These are phyloP conservation scores for Sminthurinus aureus DNA, from an alignment of 2,888 invertebrate species.

Conservation along the genomic window DNA sequence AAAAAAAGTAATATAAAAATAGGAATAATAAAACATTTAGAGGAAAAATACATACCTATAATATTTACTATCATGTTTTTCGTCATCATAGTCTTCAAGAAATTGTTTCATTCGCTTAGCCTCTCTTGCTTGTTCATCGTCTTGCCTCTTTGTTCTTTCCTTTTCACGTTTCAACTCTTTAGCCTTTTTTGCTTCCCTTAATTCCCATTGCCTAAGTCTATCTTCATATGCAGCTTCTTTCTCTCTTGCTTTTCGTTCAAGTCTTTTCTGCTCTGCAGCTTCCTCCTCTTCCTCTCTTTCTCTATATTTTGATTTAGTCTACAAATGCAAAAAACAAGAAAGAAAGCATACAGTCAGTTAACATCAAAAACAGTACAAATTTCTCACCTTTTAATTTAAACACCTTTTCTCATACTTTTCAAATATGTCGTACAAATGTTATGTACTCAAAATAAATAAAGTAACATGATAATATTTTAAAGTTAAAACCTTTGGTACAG, in stretches of 20 bases:
- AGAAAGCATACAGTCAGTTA: too few relatives aligned
- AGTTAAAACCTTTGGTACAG: too few relatives aligned
- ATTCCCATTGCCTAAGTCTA: slow-evolving; percentile 78
- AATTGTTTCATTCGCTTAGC: slow-evolving; percentile 96
- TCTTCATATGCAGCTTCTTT: slow-evolving; percentile 95
- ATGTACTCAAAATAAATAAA: too few relatives aligned
- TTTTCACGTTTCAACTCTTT: slow-evolving; percentile 91
- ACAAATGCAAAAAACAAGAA: too few relatives aligned
- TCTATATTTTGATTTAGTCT: slow-evolving; percentile 61
- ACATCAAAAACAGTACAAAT: too few relatives aligned
- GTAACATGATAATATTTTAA: too few relatives aligned
- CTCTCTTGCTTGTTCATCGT: slow-evolving; percentile 88
- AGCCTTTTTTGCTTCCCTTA: slow-evolving; percentile 84
- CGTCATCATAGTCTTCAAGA: slow-evolving; percentile 98
- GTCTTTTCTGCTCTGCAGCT: slow-evolving; percentile 84
- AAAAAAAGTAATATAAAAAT: neutral
- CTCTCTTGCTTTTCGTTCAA: slow-evolving; percentile 89
- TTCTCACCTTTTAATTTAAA: too few relatives aligned
- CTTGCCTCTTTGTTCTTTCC: slow-evolving; percentile 82
- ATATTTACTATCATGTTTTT: slow-evolving; percentile 95
- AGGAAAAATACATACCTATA: slow-evolving; percentile 74
- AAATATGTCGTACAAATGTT: too few relatives aligned
- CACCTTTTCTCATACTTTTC: too few relatives aligned
- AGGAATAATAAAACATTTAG: neutral
- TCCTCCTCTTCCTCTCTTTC: slow-evolving; percentile 92